A percentile compares a stretch with the other conserved stretches of the same genome.
Evolutionary conservation across 2,797 vertebrate genomes (phyloP).

Genomic region (Spea hammondii): DNA sequence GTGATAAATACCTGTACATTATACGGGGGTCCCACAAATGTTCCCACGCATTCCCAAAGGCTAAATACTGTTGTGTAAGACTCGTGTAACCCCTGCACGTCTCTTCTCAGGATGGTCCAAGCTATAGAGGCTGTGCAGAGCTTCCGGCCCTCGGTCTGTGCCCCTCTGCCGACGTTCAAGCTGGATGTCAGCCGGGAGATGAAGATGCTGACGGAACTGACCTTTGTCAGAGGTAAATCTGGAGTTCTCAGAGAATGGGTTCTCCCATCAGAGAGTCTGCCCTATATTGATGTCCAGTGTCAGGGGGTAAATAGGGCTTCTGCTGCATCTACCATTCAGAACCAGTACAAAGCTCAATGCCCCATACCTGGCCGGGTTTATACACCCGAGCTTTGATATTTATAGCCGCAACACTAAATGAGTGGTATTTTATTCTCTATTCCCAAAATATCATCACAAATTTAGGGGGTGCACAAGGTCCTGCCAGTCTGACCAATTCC

Average conservation of each 20-base stretch:
- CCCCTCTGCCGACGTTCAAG: conserved; percentile 88
- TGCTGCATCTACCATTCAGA: not conserved
- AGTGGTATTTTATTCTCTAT: too few species aligned
- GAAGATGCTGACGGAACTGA: conserved; percentile 78
- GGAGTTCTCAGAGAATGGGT: not conserved
- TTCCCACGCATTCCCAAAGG: too few species aligned
- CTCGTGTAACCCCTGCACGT: too few species aligned
- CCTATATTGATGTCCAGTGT: too few species aligned
- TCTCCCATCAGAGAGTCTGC: not conserved
- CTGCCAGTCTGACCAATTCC: too few species aligned
- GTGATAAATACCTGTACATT: too few species aligned
- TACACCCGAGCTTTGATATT: not conserved
- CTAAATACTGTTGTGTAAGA: too few species aligned
- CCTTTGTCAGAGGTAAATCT: conserved; percentile 82
- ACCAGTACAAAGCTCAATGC: not conserved
- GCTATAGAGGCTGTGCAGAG: conserved; percentile 87
- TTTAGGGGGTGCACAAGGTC: too few species aligned
- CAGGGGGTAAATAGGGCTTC: too few species aligned
- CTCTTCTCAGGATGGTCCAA: conserved; percentile 74
- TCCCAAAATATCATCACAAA: too few species aligned
- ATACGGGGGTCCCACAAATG: too few species aligned
- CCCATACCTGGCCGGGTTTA: not conserved
- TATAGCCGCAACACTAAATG: too few species aligned
- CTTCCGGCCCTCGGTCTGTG: conserved; percentile 80
- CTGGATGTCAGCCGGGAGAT: conserved; percentile 85